Conservation (phyloP, 2,888 invertebrate genomes). For the Tetrapedia diversipes region DNA sequence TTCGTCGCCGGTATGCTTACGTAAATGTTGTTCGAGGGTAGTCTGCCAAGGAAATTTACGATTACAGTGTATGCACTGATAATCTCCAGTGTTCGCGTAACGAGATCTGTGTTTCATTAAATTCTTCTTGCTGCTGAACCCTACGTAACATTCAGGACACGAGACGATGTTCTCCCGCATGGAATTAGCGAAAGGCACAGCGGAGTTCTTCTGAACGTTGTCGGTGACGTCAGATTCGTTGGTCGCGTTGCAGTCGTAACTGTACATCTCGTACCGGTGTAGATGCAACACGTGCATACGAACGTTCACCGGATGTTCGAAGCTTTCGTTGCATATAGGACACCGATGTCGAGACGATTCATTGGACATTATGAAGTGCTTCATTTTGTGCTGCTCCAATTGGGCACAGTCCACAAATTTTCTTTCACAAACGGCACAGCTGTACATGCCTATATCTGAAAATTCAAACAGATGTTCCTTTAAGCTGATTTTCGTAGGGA, state of each 20-base stretch:
- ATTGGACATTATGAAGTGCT: constrained; percentile 32
- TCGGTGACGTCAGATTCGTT: not conserved
- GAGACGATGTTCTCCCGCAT: not conserved
- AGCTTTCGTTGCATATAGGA: constrained; percentile 56
- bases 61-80: constrained; percentile 56
- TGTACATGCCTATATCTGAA: constrained; percentile 34
- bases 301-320: constrained; percentile 8
- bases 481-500: constrained; percentile 1
- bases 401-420: constrained; percentile 31
- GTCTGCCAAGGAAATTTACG: constrained; percentile 44
- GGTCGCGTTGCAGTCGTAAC: too few relatives aligned
- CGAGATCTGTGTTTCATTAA: constrained; percentile 48
- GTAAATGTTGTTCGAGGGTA: constrained; percentile 33
- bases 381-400: constrained; percentile 47
- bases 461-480: constrained; percentile 41
- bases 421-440: constrained; percentile 43
- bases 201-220: not conserved
- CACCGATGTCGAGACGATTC: constrained; percentile 33
- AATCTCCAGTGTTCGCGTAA: constrained; percentile 52
- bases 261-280: constrained; percentile 35
- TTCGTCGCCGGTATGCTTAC: constrained; percentile 37
- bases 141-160: constrained; percentile 29
- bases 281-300: constrained; percentile 42
- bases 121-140: constrained; percentile 21
- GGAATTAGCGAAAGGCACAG: too few relatives aligned